These are phyloP conservation scores for Vidua chalybeata DNA, from an alignment of 2,113 vertebrate genomes.

Conservation along the genomic window DNA sequence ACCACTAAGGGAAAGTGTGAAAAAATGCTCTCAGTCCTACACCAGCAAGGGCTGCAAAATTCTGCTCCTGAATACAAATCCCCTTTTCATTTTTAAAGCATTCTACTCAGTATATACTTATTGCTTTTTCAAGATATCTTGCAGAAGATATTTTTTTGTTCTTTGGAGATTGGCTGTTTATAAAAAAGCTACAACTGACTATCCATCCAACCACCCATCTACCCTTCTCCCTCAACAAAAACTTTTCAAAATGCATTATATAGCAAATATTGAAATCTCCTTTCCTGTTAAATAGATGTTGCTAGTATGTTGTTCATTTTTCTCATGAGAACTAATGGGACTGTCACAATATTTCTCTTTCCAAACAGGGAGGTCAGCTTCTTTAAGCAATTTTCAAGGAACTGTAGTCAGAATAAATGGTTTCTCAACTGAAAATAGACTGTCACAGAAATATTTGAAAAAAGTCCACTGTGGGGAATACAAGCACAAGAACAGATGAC, in stretches of 20 bases:
- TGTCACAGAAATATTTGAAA: not conserved
- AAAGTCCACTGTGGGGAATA: not conserved
- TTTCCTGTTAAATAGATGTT: not conserved
- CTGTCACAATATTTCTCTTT: not conserved
- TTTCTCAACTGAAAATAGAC: not conserved
- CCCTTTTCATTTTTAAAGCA: not conserved
- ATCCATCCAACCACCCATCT: not conserved
- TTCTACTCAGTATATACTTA: not conserved
- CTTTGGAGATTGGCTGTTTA: not conserved
- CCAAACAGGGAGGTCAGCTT: not conserved
- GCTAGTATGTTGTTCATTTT: not conserved
- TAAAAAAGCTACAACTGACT: not conserved
- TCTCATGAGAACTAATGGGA: not conserved
- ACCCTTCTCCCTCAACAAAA: not conserved
- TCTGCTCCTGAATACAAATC: not conserved
- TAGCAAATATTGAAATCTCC: not conserved
- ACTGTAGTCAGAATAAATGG: not conserved
- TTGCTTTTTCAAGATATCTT: not conserved
- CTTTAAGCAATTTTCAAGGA: not conserved
- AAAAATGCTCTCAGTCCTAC: not conserved
- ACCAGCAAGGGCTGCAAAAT: not conserved
- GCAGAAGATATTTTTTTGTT: not conserved
- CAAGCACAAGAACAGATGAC: not conserved
- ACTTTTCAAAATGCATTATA: not conserved
- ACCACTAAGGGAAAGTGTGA: not conserved